phyloP scores from a whole-genome alignment of 1,140 invertebrate species.

The Arctopsyche grandis region DNA sequence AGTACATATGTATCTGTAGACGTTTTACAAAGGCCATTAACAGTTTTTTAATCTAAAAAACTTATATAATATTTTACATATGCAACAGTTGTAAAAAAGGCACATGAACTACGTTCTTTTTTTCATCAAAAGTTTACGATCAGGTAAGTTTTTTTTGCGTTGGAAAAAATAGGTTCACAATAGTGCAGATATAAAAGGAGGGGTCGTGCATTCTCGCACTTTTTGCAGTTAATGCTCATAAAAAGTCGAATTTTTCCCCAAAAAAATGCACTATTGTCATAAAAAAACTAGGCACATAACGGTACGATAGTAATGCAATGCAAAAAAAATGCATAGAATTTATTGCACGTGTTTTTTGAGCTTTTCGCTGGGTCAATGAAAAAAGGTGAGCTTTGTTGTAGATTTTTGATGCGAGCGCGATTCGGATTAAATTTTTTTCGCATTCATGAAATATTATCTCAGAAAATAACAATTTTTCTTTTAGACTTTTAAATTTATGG shows the following conservation, averaged over 20 bases:
- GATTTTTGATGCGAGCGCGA: background rate
- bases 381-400: conserved; percentile 5
- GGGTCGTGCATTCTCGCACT: conserved; percentile 30
- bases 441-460: background rate
- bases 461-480: conserved; percentile 12
- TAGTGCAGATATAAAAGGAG: conserved; percentile 7
- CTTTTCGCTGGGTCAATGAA: conserved; percentile 22
- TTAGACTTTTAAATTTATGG: conserved; percentile 30
- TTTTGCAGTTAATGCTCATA: conserved; percentile 12
- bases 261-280: conserved; percentile 12
- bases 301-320: conserved; percentile 23
- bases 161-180: background rate
- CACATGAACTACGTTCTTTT: background rate
- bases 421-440: background rate
- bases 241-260: conserved; percentile 9
- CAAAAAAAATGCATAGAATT: conserved; percentile 22
- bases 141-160: conserved; percentile 9
- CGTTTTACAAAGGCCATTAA: no score
- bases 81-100: conserved; percentile 11
- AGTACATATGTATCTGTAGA: no score
- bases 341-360: conserved; percentile 34
- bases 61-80: conserved; percentile 12
- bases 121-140: conserved; percentile 4
- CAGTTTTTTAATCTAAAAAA: no score
- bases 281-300: conserved; percentile 14